phyloP scores from a whole-genome alignment of 2,888 invertebrate species.

The Drosophila borealis region DNA sequence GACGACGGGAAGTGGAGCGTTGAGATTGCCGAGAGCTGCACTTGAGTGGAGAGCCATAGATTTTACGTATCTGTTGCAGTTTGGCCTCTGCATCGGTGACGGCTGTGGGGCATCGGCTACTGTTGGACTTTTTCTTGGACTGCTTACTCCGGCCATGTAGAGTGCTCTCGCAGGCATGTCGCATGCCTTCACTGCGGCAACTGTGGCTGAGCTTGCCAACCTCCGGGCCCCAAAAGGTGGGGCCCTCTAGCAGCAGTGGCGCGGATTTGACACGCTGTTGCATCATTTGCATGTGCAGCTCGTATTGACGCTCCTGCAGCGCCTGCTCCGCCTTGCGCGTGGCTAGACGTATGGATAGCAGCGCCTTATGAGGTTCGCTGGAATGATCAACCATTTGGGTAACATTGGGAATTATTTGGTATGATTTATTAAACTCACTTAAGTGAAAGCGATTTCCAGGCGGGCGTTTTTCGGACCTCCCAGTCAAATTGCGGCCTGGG shows the following conservation, averaged over 20 bases:
- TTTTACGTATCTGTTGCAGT: constrained; percentile 68
- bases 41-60: constrained; percentile 63
- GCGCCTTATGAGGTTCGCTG: constrained; percentile 84
- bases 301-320: constrained; percentile 82
- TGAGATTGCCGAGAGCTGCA: constrained; percentile 67
- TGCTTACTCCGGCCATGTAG: constrained; percentile 54
- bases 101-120: constrained; percentile 33
- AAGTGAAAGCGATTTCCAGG: constrained; percentile 83
- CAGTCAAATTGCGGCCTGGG: constrained; percentile 81
- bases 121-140: constrained; percentile 57
- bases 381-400: background rate
- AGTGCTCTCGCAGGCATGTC: constrained; percentile 74
- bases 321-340: constrained; percentile 84
- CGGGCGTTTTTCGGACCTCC: constrained; percentile 84
- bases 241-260: constrained; percentile 83
- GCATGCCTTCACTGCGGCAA: constrained; percentile 77
- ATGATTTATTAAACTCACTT: constrained; percentile 67
- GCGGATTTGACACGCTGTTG: constrained; percentile 84
- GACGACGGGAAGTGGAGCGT: constrained; percentile 36
- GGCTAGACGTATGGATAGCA: constrained; percentile 82
- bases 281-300: constrained; percentile 84
- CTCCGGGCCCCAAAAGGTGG: constrained; percentile 82
- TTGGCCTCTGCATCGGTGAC: constrained; percentile 49
- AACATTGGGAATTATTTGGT: background rate
- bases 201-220: constrained; percentile 82